Base-by-base conservation (phyloP, 2,113 vertebrate species). In the Amphiprion percula region DNA sequence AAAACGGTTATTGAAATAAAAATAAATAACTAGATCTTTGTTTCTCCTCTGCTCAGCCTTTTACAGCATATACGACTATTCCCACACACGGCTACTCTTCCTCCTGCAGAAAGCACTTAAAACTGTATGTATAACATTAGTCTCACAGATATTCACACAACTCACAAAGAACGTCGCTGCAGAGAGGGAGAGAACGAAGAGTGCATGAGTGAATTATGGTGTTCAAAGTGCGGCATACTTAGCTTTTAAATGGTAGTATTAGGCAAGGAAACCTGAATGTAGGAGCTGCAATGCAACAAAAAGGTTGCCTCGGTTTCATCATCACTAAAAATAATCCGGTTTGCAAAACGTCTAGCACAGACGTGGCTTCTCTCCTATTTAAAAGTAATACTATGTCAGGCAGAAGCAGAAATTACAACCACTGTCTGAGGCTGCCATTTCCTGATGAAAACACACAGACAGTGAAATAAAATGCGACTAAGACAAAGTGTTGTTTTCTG, bases 1-100 rank as follows among this genome's bases (percentile, higher is more conserved):
- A 80, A 82, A 71, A 58, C 39, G 50, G 63, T 68, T 4, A 61
- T 59, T 61, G 58, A 69, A 79, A 53, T 50, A 72, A 87, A 82
- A 83, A 68, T 87, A 91, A 52, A 89, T 88, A 87, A 89, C 76
- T 80, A 80, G 56, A 52, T 61, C 2, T 67, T 61, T 84, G 66
- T 72, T 68, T 56, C 23, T 74, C 67, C 50, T 62, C 28, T 47
- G 17, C 54, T 50, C 44, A 55, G 16, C 7, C 28, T 79, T 26
- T 69, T 69, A 74, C 68, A 88, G 68, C 62, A 88, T 68, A 54
- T 9, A 54, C 17, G 16, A 77, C 19, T 65, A 76, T 59, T 71
- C 55, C 19, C 80, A 68, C 67, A 71, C 28, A 66, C 23, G 53
- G 41, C 69, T 72, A 77, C 68, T 39, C 21, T 50, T 68, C 49